phyloP scores from a whole-genome alignment of 2,797 vertebrate species.

The Arctocebus calabarensis region DNA sequence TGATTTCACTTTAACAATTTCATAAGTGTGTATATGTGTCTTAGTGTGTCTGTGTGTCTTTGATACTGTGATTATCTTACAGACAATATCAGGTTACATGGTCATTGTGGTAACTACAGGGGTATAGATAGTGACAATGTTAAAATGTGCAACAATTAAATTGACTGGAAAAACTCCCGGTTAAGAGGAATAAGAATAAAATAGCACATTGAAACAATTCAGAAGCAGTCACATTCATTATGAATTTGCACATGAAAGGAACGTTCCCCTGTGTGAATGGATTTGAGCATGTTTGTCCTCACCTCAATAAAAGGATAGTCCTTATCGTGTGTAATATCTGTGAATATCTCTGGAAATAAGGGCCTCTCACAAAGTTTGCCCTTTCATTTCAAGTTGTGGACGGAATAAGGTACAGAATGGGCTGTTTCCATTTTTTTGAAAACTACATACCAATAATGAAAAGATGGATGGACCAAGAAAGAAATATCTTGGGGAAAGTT shows the following conservation, averaged over 20 bases:
- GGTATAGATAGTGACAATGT: constrained; percentile 11
- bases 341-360: background rate
- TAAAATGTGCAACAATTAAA: background rate
- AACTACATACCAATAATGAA: background rate
- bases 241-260: constrained; percentile 19
- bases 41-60: background rate
- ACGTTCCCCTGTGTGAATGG: background rate
- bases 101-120: constrained; percentile 26
- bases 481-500: background rate
- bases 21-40: background rate
- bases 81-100: background rate
- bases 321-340: background rate
- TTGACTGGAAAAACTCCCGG: constrained; percentile 36
- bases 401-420: background rate
- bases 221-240: background rate
- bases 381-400: background rate
- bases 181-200: constrained; percentile 3
- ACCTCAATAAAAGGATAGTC: background rate
- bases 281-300: background rate
- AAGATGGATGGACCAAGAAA: background rate
- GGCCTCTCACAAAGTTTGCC: background rate
- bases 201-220: background rate
- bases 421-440: background rate
- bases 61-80: background rate
- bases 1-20: background rate